Evolutionary conservation across 2,888 invertebrate genomes (phyloP).

Genomic region (Bellardia bayeri): DNA sequence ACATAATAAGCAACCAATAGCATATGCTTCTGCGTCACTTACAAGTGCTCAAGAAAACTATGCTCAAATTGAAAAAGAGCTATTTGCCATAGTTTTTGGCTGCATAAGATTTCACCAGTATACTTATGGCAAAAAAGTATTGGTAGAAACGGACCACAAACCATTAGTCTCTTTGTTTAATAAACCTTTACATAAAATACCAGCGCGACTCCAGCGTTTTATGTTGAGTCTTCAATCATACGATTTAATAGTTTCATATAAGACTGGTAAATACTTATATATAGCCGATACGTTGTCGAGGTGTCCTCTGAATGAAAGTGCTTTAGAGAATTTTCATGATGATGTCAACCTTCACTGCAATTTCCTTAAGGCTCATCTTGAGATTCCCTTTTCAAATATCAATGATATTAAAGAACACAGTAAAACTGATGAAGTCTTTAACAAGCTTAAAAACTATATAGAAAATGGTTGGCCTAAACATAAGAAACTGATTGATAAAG

Average conservation of each 20-base stretch:
- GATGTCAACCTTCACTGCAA: neutral
- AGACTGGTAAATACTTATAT: neutral
- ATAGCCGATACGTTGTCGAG: conserved; percentile 16
- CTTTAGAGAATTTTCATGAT: too few species aligned
- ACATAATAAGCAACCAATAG: neutral
- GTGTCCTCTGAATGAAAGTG: neutral
- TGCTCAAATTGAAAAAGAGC: conserved; percentile 1
- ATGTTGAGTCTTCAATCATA: neutral
- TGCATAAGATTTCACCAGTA: neutral
- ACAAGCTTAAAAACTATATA: neutral
- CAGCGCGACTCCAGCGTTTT: neutral
- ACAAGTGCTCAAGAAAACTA: neutral
- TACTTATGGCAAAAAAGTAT: neutral
- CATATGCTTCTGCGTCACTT: neutral
- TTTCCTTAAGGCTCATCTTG: neutral
- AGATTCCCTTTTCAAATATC: too few species aligned
- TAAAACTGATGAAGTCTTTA: neutral
- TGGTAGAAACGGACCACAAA: neutral
- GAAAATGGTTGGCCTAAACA: conserved; percentile 29
- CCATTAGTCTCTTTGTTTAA: neutral
- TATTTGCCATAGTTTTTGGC: neutral
- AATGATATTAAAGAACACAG: too few species aligned
- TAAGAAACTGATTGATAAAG: conserved; percentile 33
- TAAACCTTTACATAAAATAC: neutral
- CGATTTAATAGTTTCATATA: neutral